These are phyloP conservation scores for Eublepharis macularius DNA, from an alignment of 2,113 vertebrate species.

Conservation along the genomic window DNA sequence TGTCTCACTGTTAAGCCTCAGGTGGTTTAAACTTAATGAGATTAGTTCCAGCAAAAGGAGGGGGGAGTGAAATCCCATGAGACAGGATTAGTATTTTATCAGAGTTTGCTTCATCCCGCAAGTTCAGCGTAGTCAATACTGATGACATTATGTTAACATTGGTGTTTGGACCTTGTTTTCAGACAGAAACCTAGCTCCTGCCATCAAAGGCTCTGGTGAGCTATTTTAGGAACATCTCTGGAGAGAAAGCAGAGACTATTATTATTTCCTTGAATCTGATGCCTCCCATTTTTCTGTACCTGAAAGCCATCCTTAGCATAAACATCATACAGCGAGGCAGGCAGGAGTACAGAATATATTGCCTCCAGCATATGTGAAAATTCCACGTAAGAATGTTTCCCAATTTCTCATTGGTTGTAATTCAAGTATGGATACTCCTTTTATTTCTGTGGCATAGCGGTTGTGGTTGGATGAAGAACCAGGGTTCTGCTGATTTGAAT, in stretches of 20 bases:
- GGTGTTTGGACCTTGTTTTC: constrained; percentile 55
- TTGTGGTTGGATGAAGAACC: no score
- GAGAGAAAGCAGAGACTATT: constrained; percentile 5
- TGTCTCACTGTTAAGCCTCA: constrained; percentile 68
- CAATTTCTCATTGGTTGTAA: no score
- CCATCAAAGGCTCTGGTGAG: constrained; percentile 58
- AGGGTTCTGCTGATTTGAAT: no score
- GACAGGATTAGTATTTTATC: constrained; percentile 66
- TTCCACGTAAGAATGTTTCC: neutral
- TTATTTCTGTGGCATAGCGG: no score
- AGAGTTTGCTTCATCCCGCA: constrained; percentile 65
- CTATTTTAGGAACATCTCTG: constrained; percentile 36
- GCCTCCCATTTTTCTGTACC: neutral
- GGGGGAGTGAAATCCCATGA: constrained; percentile 65
- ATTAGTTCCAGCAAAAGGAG: constrained; percentile 69
- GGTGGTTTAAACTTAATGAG: constrained; percentile 70
- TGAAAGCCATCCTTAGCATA: neutral
- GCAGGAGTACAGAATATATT: constrained; percentile 1
- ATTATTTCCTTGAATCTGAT: constrained; percentile 10
- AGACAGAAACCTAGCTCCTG: constrained; percentile 44
- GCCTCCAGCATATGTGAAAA: neutral
- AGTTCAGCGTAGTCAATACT: constrained; percentile 61
- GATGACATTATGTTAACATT: constrained; percentile 59
- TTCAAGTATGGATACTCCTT: neutral
- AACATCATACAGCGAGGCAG: neutral